Base-by-base conservation (phyloP, 1,140 invertebrate genomes). In the Sminthurides bifidus region DNA sequence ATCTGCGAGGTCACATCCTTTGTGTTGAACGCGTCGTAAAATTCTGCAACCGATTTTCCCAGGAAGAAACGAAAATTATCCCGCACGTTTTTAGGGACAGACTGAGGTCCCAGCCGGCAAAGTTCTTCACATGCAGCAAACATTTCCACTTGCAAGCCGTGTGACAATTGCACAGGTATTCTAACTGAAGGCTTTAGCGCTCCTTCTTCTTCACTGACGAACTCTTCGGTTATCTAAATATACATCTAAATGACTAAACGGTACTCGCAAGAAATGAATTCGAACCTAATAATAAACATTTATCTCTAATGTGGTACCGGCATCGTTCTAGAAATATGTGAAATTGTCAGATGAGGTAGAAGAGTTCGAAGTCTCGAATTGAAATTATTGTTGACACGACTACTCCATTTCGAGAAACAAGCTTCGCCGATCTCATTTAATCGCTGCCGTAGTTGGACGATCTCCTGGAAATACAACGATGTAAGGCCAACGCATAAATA, bases 101-200 rank as follows among this genome's bases (percentile, higher is more conserved):
- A 61, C 31, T 65, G 63, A 1, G 63, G 63, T 1, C 63, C 63
- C 3, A 61, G 38, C 17, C 48, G 24, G 12, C 54, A 35, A 17
- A 65, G 27, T 33, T 65, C 46, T 1, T 59, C 12, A 29, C 59
- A 61, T 24, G 60, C 40, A 2, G 21, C 23, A 50, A 65, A 65
- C 2, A 65, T 26, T 12, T 54, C 33, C 1, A 57, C 30, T 19
- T 65, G 54, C 14, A 65, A 46, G 0, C 10, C 17, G 33, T 65
- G 63, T n/a, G 50, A 59, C 15, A 65, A 38, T 44, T 65, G 59
- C 30, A 65, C 3, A 17, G 63, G 63, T 46, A 61, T 53, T 21
- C 60, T 37, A 27, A 65, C 31, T 1, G 63, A 65, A 14, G 63
- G 51, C 6, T 57, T 55, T 12, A 61, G 44, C 17, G 4, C 43